phyloP scores from a whole-genome alignment of 2,797 vertebrate genomes.

The Clarias platycephalus region DNA sequence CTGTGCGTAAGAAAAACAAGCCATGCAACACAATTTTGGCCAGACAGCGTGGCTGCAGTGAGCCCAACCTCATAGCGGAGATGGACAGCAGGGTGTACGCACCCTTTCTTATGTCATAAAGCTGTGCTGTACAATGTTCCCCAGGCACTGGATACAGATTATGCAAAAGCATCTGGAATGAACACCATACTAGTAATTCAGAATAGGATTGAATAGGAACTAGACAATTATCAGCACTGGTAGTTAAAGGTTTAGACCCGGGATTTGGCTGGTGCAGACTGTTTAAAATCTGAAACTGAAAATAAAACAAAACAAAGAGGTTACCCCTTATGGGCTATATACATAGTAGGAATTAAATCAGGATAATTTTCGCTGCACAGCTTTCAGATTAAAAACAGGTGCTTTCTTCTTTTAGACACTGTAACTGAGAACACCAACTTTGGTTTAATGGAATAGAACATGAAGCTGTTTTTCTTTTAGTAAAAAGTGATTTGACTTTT shows the following conservation, averaged over 20 bases:
- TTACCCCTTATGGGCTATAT: background rate
- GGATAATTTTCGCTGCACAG: constrained; percentile 20
- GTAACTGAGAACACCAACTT: constrained; percentile 20
- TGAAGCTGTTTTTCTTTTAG: background rate
- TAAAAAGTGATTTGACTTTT: background rate
- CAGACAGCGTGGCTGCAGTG: constrained; percentile 25
- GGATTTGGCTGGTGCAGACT: background rate
- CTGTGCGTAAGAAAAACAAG: constrained; percentile 37
- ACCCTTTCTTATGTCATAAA: constrained; percentile 19
- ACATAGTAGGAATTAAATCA: constrained; percentile 27
- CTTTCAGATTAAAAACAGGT: constrained; percentile 29
- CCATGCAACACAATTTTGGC: constrained; percentile 31
- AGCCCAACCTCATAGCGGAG: constrained; percentile 26
- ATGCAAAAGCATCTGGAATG: background rate
- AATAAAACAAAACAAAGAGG: background rate
- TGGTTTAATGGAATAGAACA: background rate
- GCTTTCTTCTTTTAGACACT: background rate
- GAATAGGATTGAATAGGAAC: constrained; percentile 17
- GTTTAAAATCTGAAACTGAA: background rate
- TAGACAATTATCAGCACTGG: background rate
- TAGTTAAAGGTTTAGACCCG: background rate
- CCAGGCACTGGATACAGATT: constrained; percentile 23
- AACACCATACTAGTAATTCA: background rate
- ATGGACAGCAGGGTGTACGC: constrained; percentile 38
- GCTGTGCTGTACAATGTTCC: constrained; percentile 21